Evolutionary conservation across 1,140 invertebrate genomes (phyloP).

Genomic region (Cotesia vestalis): DNA sequence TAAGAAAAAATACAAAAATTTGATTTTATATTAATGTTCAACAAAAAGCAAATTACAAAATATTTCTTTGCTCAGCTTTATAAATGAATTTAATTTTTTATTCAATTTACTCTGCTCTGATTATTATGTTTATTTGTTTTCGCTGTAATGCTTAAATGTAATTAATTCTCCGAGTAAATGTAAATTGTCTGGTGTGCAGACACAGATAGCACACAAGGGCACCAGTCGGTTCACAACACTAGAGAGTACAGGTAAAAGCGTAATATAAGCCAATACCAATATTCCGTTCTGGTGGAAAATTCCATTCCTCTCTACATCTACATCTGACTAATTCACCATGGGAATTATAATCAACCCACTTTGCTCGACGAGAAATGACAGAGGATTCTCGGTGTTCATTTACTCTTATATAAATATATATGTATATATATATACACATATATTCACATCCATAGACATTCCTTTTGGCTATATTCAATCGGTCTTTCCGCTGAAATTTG

Average conservation of each 20-base stretch:
- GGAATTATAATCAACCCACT: slow-evolving; percentile 31
- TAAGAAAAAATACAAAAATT: background rate
- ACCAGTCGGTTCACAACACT: too few species aligned
- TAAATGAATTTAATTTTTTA: background rate
- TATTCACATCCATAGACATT: background rate
- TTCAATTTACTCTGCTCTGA: background rate
- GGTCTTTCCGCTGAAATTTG: background rate
- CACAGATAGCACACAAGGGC: too few species aligned
- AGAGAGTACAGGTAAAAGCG: background rate
- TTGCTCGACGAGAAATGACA: slow-evolving; percentile 19
- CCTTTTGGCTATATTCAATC: slow-evolving; percentile 4
- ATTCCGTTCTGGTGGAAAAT: slow-evolving; percentile 15
- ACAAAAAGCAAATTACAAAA: background rate
- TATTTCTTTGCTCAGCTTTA: background rate
- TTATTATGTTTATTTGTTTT: slow-evolving; percentile 15
- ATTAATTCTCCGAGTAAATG: slow-evolving; percentile 14
- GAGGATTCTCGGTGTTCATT: slow-evolving; percentile 13
- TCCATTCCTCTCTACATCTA: slow-evolving; percentile 13
- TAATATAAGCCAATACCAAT: slow-evolving; percentile 22
- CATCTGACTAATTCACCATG: slow-evolving; percentile 25
- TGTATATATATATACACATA: slow-evolving; percentile 6
- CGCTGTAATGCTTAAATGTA: slow-evolving; percentile 8
- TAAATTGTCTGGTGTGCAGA: background rate
- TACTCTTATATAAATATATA: slow-evolving; percentile 3
- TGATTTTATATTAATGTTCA: too few species aligned